Base-by-base conservation (phyloP, 2,888 invertebrate genomes). In the Tryphoninae sp. region DNA sequence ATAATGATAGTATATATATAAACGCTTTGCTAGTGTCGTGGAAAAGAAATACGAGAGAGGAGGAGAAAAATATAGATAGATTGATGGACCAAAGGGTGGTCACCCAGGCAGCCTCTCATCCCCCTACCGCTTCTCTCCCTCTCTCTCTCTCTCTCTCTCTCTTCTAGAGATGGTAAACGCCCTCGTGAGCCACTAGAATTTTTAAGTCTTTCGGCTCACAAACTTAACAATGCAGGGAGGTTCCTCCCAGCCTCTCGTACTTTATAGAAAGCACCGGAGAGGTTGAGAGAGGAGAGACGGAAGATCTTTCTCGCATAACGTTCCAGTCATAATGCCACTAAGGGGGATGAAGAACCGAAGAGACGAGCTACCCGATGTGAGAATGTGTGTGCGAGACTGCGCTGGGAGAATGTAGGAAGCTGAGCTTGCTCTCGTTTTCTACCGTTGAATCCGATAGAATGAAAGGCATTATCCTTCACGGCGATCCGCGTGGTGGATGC, bases 201-300 rank as follows among this genome's bases (percentile, higher is more conserved):
- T 89, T 86, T 83, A 87, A 89, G 85, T 86, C 87, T 87, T 87
- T 87, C 83, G 83, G 85, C 84, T 85, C 86, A 85, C 87, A 86
- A 88, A 89, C 83, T 88, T 85, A 86, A 87, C 87, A 83, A 86
- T 86, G 85, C 80, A 69, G 83, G 82, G 26, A 58, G 33, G 69
- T 82, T 51, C 53, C 51, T 11, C 40, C 58, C 45, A 62, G 58
- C 58, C 69, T 45, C 40, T 76, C 76, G 76, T 75, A 83, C 65
- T 74, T 71, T 42, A n/a, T 42, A 62, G 42, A 62, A n/a, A 16
- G 42, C 9, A 45, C 51, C 45, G 40, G 67, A 64, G 71, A 55
- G 51, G 68, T 62, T 2, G 59, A 53, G 74, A 40, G 51, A 76
- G 51, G 42, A 53, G 45, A 72, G 59, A 65, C 64, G 78, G 64